Base-by-base conservation (phyloP, 2,113 vertebrate genomes). In the Prinia subflava region DNA sequence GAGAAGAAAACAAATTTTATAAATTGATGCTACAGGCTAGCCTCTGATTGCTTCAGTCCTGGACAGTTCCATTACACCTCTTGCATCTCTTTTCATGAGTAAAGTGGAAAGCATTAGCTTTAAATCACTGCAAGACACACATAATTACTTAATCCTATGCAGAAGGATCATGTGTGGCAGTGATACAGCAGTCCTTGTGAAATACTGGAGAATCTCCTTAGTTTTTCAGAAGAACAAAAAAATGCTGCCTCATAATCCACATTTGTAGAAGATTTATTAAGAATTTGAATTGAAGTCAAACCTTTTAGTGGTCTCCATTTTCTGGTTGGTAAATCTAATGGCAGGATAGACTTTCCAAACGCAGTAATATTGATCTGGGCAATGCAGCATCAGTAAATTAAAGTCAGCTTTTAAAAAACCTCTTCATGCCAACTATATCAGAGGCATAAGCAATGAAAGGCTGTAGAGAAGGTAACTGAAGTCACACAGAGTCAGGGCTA, bases 241-340 rank as follows among this genome's bases (percentile, higher is more conserved):
- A 56, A 11, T 13, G 50, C 42, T 77, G 47, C 52, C 64, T 92
- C 50, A 67, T 77, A 90, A 86, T 69, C 82, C 65, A 59, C 12
- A 25, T 62, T 84, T 71, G 23, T 13, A 68, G 35, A 64, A 90
- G 90, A 95, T 94, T 92, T 96, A 89, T 89, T 76, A 87, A 47
- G 71, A 82, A 74, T 57, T 31, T 60, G 76, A 86, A 68, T 68
- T 62, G 37, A 94, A 87, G 69, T 92, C 83, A 89, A 93, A 44
- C 27, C 71, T 92, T 91, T 83, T 70, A 95, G 69, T 39, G 57
- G 49, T 35, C 86, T 65, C 31, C 20, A 62, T 94, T 93, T 95
- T 85, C 75, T 97, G 77, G 69, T 3, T 83, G 57, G 59, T 95
- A 94, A 96, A 76, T 89, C 49, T 87, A 97, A 92, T 44, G 56